Base-by-base conservation (phyloP, 2,888 invertebrate species). In the Synanthedon formicaeformis region DNA sequence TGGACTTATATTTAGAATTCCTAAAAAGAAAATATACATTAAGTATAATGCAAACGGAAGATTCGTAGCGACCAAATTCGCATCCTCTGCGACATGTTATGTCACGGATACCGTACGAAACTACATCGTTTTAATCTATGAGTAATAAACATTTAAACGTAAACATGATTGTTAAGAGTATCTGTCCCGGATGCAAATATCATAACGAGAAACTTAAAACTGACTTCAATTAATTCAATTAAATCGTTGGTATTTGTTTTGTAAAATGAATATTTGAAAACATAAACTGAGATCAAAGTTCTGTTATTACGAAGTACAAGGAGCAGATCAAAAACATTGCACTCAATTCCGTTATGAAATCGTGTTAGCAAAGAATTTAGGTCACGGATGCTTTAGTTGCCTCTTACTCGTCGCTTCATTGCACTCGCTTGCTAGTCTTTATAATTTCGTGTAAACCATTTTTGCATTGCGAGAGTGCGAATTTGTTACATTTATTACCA, bases 1-100 rank as follows among this genome's bases (percentile, higher is more conserved):
- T 2, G 90, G 87, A 55, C 89, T 90, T 57, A 94, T 81, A 71
- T 92, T 92, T 53, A 91, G 84, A 61, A 93, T 91, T 74, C 90
- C 91, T 87, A 66, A 51, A 71, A 71, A 56, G 45, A 49, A 34
- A 34, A 34, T 49, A 49, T 16, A 49, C 13, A 18, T 49, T 49
- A 23, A 23, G 23, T 23, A 49, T 49, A 27, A 50, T 16, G 11
- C 45, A 13, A 45, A 45, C 3, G 2, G 34, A 10, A 34, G 10
- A 34, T 10, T 34, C 10, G 6, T 34, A 8, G 34, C 8, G 34
- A 34, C 34, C 34, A 10, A 34, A 34, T 34, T 27, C 27, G 27
- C 27, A 27, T 27, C 27, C 27, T 27, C 27, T 34, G 34, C 34
- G 10, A 34, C 8, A 34, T 34, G 6, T 27, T 6, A 27, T 41